Percentiles rank a stretch among this genome's conserved stretches.
phyloP scores from a whole-genome alignment of 2,113 vertebrate genomes.

The Rhabdomys dilectus region DNA sequence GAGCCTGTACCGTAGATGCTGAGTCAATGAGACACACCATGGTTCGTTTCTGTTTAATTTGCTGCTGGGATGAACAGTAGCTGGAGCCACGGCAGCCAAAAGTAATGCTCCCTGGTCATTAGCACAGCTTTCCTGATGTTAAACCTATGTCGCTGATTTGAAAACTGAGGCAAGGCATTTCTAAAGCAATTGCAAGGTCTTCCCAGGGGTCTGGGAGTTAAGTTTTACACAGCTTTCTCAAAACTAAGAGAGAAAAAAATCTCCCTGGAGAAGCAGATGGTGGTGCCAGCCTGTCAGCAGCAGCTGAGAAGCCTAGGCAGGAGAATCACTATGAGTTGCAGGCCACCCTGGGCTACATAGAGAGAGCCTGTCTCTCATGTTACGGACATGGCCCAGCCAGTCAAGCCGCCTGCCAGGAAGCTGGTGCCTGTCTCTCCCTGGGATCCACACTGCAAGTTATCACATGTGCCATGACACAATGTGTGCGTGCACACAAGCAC shows the following conservation, averaged over 20 bases:
- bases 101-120: background rate
- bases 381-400: background rate
- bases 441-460: background rate
- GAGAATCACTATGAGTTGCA: background rate
- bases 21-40: background rate
- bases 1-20: background rate
- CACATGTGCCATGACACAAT: background rate
- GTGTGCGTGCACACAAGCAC: background rate
- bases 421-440: background rate
- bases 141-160: background rate
- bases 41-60: background rate
- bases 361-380: background rate
- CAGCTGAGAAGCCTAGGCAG: background rate
- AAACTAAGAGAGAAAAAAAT: background rate
- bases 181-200: background rate
- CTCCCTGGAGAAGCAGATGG: background rate
- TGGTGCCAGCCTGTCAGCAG: background rate
- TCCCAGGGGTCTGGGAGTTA: background rate
- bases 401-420: background rate
- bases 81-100: no score
- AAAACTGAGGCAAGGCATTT: background rate
- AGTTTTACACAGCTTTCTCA: background rate
- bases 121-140: background rate
- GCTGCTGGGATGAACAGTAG: background rate
- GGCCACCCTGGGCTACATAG: background rate